These are phyloP conservation scores for Drosophila lacertosa DNA, from an alignment of 1,140 invertebrate species.

Conservation along the genomic window DNA sequence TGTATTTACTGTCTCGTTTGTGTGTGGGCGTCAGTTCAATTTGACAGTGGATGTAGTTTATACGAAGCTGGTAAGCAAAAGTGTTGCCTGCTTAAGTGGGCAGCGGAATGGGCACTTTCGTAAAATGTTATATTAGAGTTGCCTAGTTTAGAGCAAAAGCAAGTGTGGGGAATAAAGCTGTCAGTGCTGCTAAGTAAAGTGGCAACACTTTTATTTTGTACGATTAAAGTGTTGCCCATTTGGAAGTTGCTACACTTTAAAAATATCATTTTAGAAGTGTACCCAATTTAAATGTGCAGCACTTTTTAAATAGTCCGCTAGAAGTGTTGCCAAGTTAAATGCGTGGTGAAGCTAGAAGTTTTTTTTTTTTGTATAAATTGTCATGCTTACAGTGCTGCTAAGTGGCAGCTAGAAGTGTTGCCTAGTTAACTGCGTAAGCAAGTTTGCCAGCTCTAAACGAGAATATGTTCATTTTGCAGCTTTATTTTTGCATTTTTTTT, in stretches of 20 bases:
- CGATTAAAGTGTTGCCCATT: no score
- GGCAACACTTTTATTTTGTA: no score
- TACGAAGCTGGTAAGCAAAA: constrained; percentile 32
- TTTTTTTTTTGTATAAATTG: no score
- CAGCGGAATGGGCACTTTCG: constrained; percentile 6
- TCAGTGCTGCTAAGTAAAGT: no score
- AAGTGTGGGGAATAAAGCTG: neutral
- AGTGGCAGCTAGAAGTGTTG: constrained; percentile 54
- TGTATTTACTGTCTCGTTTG: constrained; percentile 20
- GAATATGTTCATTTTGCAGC: neutral
- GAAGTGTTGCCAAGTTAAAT: no score
- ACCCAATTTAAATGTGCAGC: no score
- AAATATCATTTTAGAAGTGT: no score
- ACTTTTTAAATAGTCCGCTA: no score
- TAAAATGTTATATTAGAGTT: constrained; percentile 28
- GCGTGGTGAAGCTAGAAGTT: no score
- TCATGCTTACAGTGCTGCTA: no score
- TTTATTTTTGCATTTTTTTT: neutral
- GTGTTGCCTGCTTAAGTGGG: constrained; percentile 61
- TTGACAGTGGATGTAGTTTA: constrained; percentile 51
- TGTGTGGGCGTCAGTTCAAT: constrained; percentile 32
- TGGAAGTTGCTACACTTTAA: no score
- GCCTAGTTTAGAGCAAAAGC: constrained; percentile 51
- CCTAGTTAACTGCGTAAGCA: constrained; percentile 54
- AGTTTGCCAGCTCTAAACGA: neutral